Evolutionary conservation across 2,797 vertebrate species (phyloP), one percentile per base, ranked within the genome.

Genomic region (Periparus ater): DNA sequence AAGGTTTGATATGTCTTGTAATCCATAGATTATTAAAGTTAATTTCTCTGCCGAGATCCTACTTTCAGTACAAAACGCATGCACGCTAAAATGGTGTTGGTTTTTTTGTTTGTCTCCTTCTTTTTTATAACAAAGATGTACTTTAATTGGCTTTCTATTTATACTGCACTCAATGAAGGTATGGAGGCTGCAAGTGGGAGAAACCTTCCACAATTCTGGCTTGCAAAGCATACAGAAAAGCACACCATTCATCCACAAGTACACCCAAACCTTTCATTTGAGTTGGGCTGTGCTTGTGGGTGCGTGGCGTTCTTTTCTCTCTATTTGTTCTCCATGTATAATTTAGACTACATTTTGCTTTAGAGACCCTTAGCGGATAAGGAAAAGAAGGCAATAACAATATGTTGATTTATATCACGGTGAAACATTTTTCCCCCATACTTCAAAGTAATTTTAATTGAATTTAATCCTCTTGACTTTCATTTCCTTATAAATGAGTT

Each of bases 371-470:
- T 93, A 89, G 54, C 30, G 82, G 93, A 92, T 91, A 97, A 97
- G 96, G 92, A 96, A 96, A 97, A 95, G 95, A 88, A 95, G 93
- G 97, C 96, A 96, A 95, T 96, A 96, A 97, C 96, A 89, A 80
- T 95, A 86, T 85, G 95, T 96, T 97, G 97, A 97, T 97, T 97
- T 97, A 96, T 97, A 97, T 97, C 97, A 81, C 61, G 23, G 65
- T 91, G 96, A 96, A 97, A 97, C 96, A 95, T 93, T 97, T 96
- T 95, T 17, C 66, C 72, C 88, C 97, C 95, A 92, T 96, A 94
- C 97, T 97, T 97, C 96, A 97, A 98, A 97, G 97, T 98, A 96
- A 96, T 97, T 98, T 97, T 98, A 98, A 98, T 98, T 98, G 97
- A 97, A 97, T 98, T 97, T 97, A 97, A 97, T 98, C 97, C 97